Conservation (phyloP, 2,113 vertebrate species). For the Anhinga rufa region DNA sequence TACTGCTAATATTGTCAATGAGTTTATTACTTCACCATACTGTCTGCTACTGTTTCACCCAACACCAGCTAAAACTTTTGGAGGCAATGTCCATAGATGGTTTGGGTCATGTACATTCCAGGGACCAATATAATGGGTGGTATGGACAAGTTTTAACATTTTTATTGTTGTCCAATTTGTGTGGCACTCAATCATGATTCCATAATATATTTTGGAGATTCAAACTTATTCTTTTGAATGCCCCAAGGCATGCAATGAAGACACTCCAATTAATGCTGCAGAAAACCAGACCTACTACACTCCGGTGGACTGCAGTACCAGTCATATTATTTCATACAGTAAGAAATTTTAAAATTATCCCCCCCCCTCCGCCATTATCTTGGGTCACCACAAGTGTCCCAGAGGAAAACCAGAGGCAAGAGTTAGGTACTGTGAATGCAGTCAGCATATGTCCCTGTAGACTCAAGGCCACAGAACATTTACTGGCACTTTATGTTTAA, state of each 20-base stretch:
- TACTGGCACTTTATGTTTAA: not conserved
- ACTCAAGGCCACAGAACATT: not conserved
- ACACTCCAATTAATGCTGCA: not conserved
- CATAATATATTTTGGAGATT: not conserved
- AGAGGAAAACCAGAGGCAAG: not conserved
- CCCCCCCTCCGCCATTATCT: not conserved
- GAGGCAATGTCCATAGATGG: accelerated
- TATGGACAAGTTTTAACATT: not conserved
- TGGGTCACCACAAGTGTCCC: not conserved
- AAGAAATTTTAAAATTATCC: not conserved
- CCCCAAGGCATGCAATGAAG: not conserved
- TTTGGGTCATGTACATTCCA: not conserved
- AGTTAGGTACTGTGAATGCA: not conserved
- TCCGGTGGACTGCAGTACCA: not conserved
- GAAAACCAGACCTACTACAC: not conserved
- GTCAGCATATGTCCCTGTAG: not conserved
- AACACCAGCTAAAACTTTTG: not conserved
- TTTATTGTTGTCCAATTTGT: not conserved
- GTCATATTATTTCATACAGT: not conserved
- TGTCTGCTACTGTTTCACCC: not conserved
- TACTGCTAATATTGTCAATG: no score
- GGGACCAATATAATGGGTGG: not conserved
- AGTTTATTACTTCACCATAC: not conserved
- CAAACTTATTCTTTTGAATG: not conserved
- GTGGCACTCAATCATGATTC: not conserved